Evolutionary conservation across 2,888 invertebrate genomes (phyloP), one percentile per base, ranked within the genome.

Genomic region (Rotaria socialis): DNA sequence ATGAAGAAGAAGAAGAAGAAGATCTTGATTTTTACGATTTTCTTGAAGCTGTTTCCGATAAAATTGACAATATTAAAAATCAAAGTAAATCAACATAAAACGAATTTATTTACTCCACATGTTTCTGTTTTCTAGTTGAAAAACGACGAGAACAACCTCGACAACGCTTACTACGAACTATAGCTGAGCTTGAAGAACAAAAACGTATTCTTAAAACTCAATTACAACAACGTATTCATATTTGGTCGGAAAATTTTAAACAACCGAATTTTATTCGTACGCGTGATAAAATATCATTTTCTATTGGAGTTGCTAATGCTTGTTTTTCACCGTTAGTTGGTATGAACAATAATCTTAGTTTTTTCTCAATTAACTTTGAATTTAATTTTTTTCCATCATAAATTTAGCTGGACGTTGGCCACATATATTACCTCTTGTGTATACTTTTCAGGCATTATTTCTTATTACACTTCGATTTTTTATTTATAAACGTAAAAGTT

Each of bases 271-370:
- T 80, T 80, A 80, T 80, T 80, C 43, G 47, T 11, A 47, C 11
- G n/a, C 47, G 80, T 47, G 80, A 80, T 80, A 80, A 80, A 80
- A 80, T 80, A 43, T 80, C 80, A 14, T 80, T 80, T 80, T 47
- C 80, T 6, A 47, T 80, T 47, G 80, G 80, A 47, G 80, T 80
- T 24, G 80, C 80, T 6, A 80, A 80, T 47, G 80, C 80, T 80
- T 80, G 80, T 80, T 43, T 43, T 47, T 47, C 80, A 43, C 80
- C 80, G 41, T 43, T 80, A 24, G 47, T 80, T 47, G 80, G 80
- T 80, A 80, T 47, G n/a, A n/a, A 11, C 3, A 22, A 67, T 14
- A n/a, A 24, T 24, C 56, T 56, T 56, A 35, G 35, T 35, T 8
- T 24, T 60, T 27, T 27, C 16, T 14, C 11, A 8, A 50, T 50